phyloP scores from a whole-genome alignment of 2,888 invertebrate genomes.

The Maniola hyperantus region DNA sequence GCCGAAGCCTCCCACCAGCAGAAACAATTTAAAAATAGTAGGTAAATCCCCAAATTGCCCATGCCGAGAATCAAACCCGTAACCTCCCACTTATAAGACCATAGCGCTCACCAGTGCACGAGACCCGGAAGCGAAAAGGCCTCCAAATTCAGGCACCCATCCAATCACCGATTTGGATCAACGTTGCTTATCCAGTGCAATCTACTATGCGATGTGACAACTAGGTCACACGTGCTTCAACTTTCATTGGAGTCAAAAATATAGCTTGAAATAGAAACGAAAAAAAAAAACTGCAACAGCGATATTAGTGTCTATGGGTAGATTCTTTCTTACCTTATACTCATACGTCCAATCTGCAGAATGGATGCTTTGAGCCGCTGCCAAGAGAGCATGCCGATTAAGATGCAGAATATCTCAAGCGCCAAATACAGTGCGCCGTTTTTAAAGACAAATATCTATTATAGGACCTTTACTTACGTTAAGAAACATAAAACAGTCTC shows the following conservation, averaged over 20 bases:
- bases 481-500: no score
- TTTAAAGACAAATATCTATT: conserved; percentile 2
- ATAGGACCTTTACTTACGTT: not conserved
- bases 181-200: no score
- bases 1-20: no score
- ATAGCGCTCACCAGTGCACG: no score
- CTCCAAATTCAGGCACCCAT: no score
- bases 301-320: not conserved
- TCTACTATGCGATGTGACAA: no score
- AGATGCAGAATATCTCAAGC: conserved; percentile 17
- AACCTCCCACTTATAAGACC: no score
- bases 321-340: not conserved
- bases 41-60: no score
- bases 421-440: not conserved
- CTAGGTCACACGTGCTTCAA: not conserved
- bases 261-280: not conserved
- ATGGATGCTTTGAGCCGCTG: conserved; percentile 32
- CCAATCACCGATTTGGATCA: no score
- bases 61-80: no score
- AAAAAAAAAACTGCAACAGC: not conserved
- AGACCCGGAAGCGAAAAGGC: no score
- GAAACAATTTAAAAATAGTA: no score
- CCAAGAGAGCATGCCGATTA: conserved; percentile 26
- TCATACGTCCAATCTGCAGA: conserved; percentile 25
- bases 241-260: not conserved